Evolutionary conservation across 2,797 vertebrate species (phyloP), one percentile per base, ranked within the genome.

Genomic region (Fistularia tabacaria): DNA sequence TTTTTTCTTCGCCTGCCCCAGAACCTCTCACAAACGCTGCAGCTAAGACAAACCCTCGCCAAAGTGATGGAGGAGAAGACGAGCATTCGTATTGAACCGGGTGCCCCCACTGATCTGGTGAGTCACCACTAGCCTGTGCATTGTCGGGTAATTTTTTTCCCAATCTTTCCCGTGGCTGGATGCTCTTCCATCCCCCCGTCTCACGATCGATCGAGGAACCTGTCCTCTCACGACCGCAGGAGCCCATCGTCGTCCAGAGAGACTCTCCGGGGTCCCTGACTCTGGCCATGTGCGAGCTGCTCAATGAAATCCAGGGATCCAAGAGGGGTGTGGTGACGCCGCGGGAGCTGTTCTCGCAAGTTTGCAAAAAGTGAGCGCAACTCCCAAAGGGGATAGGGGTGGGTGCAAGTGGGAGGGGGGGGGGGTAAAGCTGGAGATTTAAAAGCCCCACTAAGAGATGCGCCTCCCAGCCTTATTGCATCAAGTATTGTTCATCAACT

Each of bases 361-460:
- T 99, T 89, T 98, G 96, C 92, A 96, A 95, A 91, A 99, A 97
- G 97, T 98, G 75, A 93, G 94, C 86, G 75, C 57, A 41, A 14
- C 25, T 25, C 2, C 25, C 25, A 2, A 25, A 25, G 25, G 25
- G 25, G 25, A 25, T 25, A 25, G 25, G 2, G 25, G 25, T 25
- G 25, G 25, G n/a, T n/a, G n/a, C n/a, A n/a, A n/a, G n/a, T n/a
- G n/a, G n/a, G n/a, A n/a, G n/a, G n/a, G n/a, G 25, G 2, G 25
- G 25, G 2, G 25, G 25, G 25, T 5, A 25, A 25, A 25, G 2
- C 4, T 55, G 46, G 38, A 13, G 42, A 57, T 54, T 50, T 10
- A 15, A 36, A 36, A 36, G 1, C 59, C 50, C 7, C 4, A 12
- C 38, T 12, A 10, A 9, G 14, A 38, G 7, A 52, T 47, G 3